A percentile compares a stretch with the other conserved stretches of the same genome.
Evolutionary conservation across 2,113 vertebrate species (phyloP).

Genomic region (Sylvia atricapilla): DNA sequence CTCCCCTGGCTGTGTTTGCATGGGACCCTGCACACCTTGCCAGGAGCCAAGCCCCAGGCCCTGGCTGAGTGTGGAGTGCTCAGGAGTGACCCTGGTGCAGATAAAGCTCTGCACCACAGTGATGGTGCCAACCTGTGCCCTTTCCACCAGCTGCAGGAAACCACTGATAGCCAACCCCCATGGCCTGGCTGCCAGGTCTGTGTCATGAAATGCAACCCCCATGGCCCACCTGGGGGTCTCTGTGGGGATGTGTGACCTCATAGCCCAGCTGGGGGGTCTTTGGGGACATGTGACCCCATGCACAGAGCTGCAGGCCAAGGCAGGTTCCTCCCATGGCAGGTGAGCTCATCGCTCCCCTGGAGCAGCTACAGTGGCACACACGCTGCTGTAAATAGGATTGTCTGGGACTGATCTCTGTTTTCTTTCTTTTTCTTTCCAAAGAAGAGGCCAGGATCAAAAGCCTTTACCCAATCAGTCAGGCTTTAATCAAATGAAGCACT

Average conservation of each 20-base stretch:
- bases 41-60: not conserved
- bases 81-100: not conserved
- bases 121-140: accelerated
- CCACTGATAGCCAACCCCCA: accelerated
- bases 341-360: not conserved
- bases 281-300: not conserved
- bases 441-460: conserved; percentile 23
- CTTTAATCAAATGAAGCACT: conserved; percentile 40
- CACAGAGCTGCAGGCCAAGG: accelerated
- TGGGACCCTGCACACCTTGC: not conserved
- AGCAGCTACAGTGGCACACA: not conserved
- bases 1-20: not conserved
- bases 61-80: not conserved
- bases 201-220: not conserved
- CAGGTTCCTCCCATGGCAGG: accelerated
- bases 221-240: not conserved
- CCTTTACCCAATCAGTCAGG: not conserved
- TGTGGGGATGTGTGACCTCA: accelerated
- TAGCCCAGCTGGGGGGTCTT: accelerated
- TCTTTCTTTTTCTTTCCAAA: not conserved
- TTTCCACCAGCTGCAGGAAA: not conserved
- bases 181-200: not conserved
- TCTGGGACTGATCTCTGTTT: not conserved
- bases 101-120: not conserved
- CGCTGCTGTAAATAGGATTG: not conserved